Base-by-base conservation (phyloP, 2,113 vertebrate species). In the Columbina picui region DNA sequence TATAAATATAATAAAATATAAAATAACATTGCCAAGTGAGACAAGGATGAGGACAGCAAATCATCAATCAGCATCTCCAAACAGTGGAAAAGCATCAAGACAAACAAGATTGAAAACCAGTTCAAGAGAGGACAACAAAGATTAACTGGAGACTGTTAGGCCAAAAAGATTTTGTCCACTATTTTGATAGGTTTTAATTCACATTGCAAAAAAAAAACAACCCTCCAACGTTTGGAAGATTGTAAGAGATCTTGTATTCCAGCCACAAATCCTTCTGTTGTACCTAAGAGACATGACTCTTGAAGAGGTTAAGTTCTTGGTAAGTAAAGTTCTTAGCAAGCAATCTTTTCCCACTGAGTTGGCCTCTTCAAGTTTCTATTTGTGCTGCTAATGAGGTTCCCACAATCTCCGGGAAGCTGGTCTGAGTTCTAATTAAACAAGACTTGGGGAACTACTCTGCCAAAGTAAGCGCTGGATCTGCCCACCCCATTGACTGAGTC, bases 401-500 rank as follows among this genome's bases (percentile, higher is more conserved):
- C 96, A 97, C 94, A 96, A 85, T 43, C 93, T 97, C 64, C 93
- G 90, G 96, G 94, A 96, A 95, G 83, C 80, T 95, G 93, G 89
- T 94, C 80, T 64, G 86, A 95, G 76, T 94, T 96, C 93, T 94
- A 96, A 96, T 97, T 96, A 96, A 97, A 96, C 80, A 87, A 96
- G 86, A 38, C 83, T 88, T 43, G 80, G 90, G 56, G 91, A 95
- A 81, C 49, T 63, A 30, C 52, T 92, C 68, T 92, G 96, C 93
- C 89, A 96, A 97, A 97, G 94, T 95, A 96, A 96, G 95, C 89
- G 3, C 47, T 89, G 94, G 89, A 22, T 81, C 89, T 96, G 90
- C 90, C 92, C 93, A 94, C 94, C 90, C 89, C 86, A 50, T 50
- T 74, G 83, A 81, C 60, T 57, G 86, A 93, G 56, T 67, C 65